phyloP scores from a whole-genome alignment of 2,888 invertebrate genomes.

The Torymus auratus region DNA sequence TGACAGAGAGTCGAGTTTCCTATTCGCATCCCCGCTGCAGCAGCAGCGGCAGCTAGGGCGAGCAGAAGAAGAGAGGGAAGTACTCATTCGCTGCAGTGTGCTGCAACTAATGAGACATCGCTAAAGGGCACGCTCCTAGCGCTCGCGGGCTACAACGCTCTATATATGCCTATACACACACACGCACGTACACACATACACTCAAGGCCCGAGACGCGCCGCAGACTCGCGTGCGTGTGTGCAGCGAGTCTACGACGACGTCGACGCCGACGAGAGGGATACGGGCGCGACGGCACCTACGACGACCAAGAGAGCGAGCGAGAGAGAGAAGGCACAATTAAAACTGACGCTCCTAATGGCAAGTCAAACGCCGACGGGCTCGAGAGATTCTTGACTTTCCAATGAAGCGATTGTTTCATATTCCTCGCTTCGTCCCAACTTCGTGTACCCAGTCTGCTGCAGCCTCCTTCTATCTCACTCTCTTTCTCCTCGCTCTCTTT shows the following conservation, averaged over 20 bases:
- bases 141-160: slow-evolving; percentile 61
- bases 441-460: slow-evolving; percentile 57
- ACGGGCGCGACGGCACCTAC: background rate
- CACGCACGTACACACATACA: slow-evolving; percentile 72
- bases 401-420: slow-evolving; percentile 77
- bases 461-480: slow-evolving; percentile 59
- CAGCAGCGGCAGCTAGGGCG: slow-evolving; percentile 35
- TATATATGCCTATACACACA: slow-evolving; percentile 63
- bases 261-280: slow-evolving; percentile 26
- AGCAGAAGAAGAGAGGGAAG: slow-evolving; percentile 62
- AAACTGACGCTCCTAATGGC: slow-evolving; percentile 77
- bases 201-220: slow-evolving; percentile 4
- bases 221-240: slow-evolving; percentile 64
- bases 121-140: slow-evolving; percentile 75
- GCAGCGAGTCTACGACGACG: background rate
- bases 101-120: slow-evolving; percentile 77
- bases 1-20: slow-evolving; percentile 63
- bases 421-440: slow-evolving; percentile 63
- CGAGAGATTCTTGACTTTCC: slow-evolving; percentile 77
- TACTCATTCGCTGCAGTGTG: slow-evolving; percentile 74
- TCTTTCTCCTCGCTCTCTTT: background rate
- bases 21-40: slow-evolving; percentile 57
- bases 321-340: slow-evolving; percentile 76
- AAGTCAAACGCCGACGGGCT: slow-evolving; percentile 77
- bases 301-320: slow-evolving; percentile 66